Percentiles rank a stretch among this genome's conserved stretches.
phyloP scores from a whole-genome alignment of 2,113 vertebrate genomes.

The Oenanthe melanoleuca region DNA sequence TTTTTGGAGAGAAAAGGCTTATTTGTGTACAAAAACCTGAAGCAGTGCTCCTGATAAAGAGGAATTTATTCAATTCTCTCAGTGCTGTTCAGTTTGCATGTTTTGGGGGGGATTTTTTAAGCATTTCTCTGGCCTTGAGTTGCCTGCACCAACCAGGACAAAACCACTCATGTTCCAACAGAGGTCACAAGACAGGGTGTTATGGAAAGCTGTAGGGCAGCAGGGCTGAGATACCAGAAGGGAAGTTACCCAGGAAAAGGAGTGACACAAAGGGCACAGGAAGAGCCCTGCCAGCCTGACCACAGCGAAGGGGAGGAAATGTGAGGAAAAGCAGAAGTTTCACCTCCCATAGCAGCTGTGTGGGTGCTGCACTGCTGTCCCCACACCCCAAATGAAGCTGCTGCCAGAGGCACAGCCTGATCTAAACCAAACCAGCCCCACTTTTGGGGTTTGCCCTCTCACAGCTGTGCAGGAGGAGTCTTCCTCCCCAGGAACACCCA shows the following conservation, averaged over 20 bases:
- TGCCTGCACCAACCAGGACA: neutral
- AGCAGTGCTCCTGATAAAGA: neutral
- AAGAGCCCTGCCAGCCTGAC: neutral
- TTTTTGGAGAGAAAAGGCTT: neutral
- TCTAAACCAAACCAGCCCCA: neutral
- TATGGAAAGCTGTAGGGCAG: neutral
- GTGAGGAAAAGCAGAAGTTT: neutral
- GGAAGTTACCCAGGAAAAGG: neutral
- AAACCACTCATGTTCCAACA: neutral
- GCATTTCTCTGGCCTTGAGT: neutral
- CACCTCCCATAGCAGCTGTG: fast-evolving
- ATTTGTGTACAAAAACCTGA: neutral
- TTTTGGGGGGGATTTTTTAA: neutral
- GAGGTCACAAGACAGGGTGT: neutral
- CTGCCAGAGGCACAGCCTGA: neutral
- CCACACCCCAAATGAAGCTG: neutral
- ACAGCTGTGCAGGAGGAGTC: neutral
- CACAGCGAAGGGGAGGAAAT: neutral
- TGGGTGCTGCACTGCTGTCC: neutral
- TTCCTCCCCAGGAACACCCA: neutral
- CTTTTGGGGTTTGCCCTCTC: neutral
- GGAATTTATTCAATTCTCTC: neutral
- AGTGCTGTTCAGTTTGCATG: neutral
- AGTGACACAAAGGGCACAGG: neutral
- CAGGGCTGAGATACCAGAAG: neutral